Base-by-base conservation (phyloP, 2,888 invertebrate species). In the Agapetus fuscipes region DNA sequence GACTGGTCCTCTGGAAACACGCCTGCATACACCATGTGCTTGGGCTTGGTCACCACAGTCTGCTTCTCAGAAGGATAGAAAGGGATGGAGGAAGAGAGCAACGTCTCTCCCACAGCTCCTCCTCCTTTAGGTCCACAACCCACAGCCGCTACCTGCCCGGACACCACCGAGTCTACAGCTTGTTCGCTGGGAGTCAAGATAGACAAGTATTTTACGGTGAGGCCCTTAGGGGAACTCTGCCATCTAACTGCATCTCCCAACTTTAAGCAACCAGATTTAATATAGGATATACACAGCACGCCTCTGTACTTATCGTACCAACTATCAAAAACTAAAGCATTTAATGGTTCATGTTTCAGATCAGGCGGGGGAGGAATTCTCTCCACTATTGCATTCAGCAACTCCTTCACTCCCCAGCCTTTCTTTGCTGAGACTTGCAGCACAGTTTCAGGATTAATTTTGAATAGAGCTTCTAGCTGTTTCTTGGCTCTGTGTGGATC, bases 141-240 rank as follows among this genome's bases (percentile, higher is more conserved):
- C 43, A 97, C 63, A 56, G 89, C 82, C 4, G 95, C 95, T 49
- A 96, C 93, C 72, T 97, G 96, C 2, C 97, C 97, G 32, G 94
- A 90, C 28, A 72, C 62, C 74, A 89, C 68, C 52, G 69, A 69
- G 26, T 72, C 58, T 3, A 83, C 70, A 3, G 68, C 56, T 48
- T 75, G 71, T 60, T 88, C 85, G 34, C 75, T 73, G 2, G 96
- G 95, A 48, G 82, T 69, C 48, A 95, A 65, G 31, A 96, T 60
- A 2, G 88, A 83, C 37, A 95, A 65, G 50, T 77, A 78, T 56
- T 80, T 84, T 0, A 95, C 76, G 50, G 79, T 78, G 58, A 93
- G 91, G 5, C 67, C 66, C 54, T 87, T 91, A 37, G 74, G 71
- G 35, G 81, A 80, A 41, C 81, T 74, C 41, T 64, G 62, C 48